Conservation (phyloP, 2,797 vertebrate genomes). For the Epinephelus malabaricus region DNA sequence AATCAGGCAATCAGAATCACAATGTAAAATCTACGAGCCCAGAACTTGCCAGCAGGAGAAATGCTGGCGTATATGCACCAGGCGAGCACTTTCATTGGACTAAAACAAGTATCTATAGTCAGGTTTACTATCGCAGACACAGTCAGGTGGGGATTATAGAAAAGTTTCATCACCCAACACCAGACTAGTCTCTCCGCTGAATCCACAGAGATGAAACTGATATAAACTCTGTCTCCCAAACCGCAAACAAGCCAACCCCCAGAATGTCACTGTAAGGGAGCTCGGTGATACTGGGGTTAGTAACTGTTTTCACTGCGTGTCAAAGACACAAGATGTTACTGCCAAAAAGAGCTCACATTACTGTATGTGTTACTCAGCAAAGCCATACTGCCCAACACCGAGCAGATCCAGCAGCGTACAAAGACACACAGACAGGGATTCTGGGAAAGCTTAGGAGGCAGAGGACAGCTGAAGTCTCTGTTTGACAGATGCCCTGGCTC, state of each 20-base stretch:
- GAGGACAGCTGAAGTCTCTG: slow-evolving; percentile 74
- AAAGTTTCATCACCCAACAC: no score
- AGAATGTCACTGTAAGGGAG: not conserved
- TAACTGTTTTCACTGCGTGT: not conserved
- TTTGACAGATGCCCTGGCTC: slow-evolving; percentile 73
- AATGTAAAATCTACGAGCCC: no score
- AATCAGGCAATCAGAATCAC: no score
- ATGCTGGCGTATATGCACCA: no score
- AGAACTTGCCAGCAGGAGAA: no score
- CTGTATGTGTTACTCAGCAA: slow-evolving; percentile 14
- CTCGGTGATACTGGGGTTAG: no score
- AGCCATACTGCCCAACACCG: slow-evolving; percentile 7
- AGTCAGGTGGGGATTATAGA: no score
- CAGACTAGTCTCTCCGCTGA: not conserved
- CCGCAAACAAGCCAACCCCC: not conserved
- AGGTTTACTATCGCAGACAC: no score
- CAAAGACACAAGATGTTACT: not conserved
- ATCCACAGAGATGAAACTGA: not conserved
- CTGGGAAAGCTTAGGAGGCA: slow-evolving; percentile 54
- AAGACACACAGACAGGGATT: slow-evolving; percentile 28
- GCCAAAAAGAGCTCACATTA: not conserved
- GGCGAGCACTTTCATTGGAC: no score
- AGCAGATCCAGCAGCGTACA: slow-evolving; percentile 23
- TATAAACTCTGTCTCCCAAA: no score
- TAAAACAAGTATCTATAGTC: no score